phyloP scores from a whole-genome alignment of 1,140 invertebrate species.

The Trichomalopsis sarcophagae region DNA sequence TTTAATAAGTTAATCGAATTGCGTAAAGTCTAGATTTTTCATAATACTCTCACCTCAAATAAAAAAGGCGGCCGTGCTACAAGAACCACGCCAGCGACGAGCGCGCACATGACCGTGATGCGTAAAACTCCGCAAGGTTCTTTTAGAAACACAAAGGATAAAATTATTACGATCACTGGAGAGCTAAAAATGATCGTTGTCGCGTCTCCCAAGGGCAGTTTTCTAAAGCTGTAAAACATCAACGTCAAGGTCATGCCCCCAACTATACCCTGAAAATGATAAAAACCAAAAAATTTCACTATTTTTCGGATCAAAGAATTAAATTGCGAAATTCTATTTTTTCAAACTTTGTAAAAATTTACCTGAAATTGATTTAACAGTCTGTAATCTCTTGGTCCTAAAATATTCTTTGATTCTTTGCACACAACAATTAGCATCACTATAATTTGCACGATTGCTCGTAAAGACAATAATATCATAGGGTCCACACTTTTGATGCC shows the following conservation, averaged over 20 bases:
- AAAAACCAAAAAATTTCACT: not conserved
- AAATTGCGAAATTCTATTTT: not conserved
- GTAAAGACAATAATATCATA: conserved; percentile 73
- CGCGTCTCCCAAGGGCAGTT: conserved; percentile 77
- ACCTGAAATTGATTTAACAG: conserved; percentile 73
- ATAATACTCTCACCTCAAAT: conserved; percentile 67
- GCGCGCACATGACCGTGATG: conserved; percentile 73
- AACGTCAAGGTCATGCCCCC: conserved; percentile 74
- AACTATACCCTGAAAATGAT: conserved; percentile 71
- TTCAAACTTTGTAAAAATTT: conserved; percentile 47
- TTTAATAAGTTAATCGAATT: not conserved
- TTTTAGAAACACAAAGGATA: conserved; percentile 76
- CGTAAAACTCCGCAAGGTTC: conserved; percentile 77
- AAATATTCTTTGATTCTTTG: conserved; percentile 63
- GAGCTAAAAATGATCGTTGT: conserved; percentile 79
- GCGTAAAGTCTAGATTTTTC: not conserved
- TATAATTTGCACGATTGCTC: conserved; percentile 71
- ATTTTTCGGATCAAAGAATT: not conserved
- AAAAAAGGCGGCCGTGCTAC: conserved; percentile 76
- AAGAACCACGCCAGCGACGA: conserved; percentile 75
- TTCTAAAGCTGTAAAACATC: conserved; percentile 76
- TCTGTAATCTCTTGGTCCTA: conserved; percentile 71
- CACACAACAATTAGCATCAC: conserved; percentile 68
- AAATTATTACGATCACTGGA: conserved; percentile 76
- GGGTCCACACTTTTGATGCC: conserved; percentile 72